Base-by-base conservation (phyloP, 2,797 vertebrate genomes). In the Orientallactaga sibirica region DNA sequence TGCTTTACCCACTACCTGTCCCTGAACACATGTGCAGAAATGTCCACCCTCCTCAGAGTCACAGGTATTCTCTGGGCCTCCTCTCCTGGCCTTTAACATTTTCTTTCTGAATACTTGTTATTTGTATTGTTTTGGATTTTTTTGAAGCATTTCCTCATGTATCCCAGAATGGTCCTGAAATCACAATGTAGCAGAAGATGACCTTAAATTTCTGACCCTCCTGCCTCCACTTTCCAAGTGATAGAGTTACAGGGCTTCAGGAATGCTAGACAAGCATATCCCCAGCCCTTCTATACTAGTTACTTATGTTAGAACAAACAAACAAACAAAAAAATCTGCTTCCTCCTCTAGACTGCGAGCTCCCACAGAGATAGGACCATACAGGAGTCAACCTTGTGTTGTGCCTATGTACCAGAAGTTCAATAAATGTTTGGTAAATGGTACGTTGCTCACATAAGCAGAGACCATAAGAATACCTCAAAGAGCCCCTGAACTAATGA, bases 391-490 rank as follows among this genome's bases (percentile, higher is more conserved):
- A 75, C 75, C 68, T 71, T 41, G 24, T 61, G 15, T n/a, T 86
- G 15, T 84, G 3, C 43, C 73, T 73, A 62, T n/a, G 27, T 48
- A 87, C 87, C 19, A 91, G 64, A 93, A 95, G 78, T 20, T 70
- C 62, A 83, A 25, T 11, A 68, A 41, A 19, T 73, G n/a, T 81
- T 66, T 43, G 25, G 19, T 55, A 18, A 84, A 88, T 22, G 18
- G 70, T 29, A 81, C 1, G 19, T 25, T 91, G 66, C 92, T 19
- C 52, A 33, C 82, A 71, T 48, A 68, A 74, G 66, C 37, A 93
- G 43, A 83, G 29, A 91, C 27, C n/a, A n/a, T 67, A 58, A 90
- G 52, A 95, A 58, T 25, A 81, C 15, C 22, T 25, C 74, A 37
- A 48, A 89, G 5, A 6, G 66, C n/a, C 55, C 77, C 48, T 48